These are phyloP conservation scores for Tragelaphus oryx DNA, from an alignment of 2,797 vertebrate genomes.

Conservation along the genomic window DNA sequence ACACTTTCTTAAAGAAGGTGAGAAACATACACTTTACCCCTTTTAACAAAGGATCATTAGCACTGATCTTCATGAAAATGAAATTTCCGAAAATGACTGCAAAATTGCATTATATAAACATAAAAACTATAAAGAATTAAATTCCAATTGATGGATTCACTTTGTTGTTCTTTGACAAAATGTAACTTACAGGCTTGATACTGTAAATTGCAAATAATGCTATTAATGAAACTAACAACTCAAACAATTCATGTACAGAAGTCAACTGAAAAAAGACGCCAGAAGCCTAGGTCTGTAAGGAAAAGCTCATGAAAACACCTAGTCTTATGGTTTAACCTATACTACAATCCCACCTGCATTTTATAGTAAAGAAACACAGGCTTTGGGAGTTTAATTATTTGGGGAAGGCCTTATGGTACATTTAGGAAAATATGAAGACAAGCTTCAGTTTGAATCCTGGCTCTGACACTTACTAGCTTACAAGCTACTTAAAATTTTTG, in stretches of 20 bases:
- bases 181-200: neutral
- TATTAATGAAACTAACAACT: neutral
- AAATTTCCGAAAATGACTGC: neutral
- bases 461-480: neutral
- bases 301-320: neutral
- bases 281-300: neutral
- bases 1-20: neutral
- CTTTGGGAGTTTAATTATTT: neutral
- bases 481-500: neutral
- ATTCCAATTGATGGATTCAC: neutral
- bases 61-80: neutral
- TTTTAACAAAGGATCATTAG: neutral
- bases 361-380: neutral
- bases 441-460: neutral
- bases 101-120: neutral
- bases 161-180: conserved; percentile 13
- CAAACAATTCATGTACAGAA: neutral
- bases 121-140: neutral
- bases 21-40: neutral
- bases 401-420: neutral
- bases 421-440: conserved; percentile 11
- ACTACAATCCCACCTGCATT: neutral
- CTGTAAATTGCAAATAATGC: neutral
- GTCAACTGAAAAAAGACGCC: neutral
- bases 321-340: neutral